phyloP scores from a whole-genome alignment of 2,113 vertebrate species.

The Hyla sarda region DNA sequence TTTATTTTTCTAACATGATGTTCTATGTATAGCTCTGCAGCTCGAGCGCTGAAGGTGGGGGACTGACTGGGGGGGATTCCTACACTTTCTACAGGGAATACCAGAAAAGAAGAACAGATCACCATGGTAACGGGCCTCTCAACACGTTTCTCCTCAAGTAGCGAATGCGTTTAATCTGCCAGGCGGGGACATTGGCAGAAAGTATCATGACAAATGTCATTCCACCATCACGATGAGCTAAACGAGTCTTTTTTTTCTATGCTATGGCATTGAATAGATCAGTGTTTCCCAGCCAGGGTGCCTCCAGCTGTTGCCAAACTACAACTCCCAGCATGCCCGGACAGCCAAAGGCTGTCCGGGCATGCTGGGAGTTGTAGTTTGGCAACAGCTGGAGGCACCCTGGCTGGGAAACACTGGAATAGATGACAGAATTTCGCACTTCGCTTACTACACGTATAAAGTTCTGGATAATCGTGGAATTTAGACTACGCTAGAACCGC shows the following conservation, averaged over 20 bases:
- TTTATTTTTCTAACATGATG: conserved; percentile 34
- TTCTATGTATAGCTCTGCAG: conserved; percentile 51
- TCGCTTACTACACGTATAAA: background rate
- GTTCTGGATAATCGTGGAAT: background rate
- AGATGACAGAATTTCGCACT: background rate
- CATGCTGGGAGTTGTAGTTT: no score
- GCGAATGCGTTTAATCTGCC: conserved; percentile 41
- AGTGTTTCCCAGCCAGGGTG: no score
- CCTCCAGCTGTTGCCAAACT: no score
- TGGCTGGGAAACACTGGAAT: no score
- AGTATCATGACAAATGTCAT: conserved; percentile 37
- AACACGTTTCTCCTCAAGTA: conserved; percentile 28
- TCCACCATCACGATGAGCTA: conserved; percentile 18
- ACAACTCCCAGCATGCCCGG: no score
- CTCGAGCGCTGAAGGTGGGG: conserved; percentile 20
- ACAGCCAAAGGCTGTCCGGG: no score
- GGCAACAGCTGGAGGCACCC: no score
- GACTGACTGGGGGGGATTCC: conserved; percentile 42
- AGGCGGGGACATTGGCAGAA: conserved; percentile 24
- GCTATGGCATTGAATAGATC: no score
- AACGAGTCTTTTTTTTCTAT: background rate
- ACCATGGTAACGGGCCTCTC: conserved; percentile 50
- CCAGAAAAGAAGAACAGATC: conserved; percentile 43
- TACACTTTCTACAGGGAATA: conserved; percentile 53
- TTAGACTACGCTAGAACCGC: no score